A percentile compares a stretch with the other conserved stretches of the same genome.
Conservation (phyloP, 2,888 invertebrate genomes). For the Cotesia congregata region DNA sequence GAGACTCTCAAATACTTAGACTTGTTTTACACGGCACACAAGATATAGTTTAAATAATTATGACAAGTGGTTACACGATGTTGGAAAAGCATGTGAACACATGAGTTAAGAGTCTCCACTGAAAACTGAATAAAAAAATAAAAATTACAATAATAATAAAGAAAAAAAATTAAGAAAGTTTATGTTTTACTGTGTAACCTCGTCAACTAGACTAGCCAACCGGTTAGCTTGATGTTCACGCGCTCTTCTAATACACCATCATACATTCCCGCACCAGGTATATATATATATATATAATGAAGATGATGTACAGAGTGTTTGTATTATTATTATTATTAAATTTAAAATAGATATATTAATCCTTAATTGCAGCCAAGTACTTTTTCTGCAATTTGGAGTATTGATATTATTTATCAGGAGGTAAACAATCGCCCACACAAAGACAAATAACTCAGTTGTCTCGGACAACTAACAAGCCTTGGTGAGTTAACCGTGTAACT, state of each 20-base stretch:
- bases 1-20: neutral
- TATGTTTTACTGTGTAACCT: slow-evolving; percentile 28
- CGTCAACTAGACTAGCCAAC: slow-evolving; percentile 35
- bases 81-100: slow-evolving; percentile 31
- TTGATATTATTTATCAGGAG: neutral
- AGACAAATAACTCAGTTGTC: slow-evolving; percentile 1
- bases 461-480: neutral
- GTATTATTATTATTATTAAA: too few relatives aligned
- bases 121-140: slow-evolving; percentile 3
- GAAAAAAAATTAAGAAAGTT: slow-evolving; percentile 13
- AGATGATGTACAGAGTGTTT: neutral
- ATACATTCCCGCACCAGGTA: neutral
- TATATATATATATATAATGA: slow-evolving; percentile 2
- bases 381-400: neutral
- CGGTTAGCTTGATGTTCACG: slow-evolving; percentile 35
- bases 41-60: slow-evolving; percentile 21
- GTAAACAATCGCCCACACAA: neutral
- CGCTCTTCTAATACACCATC: slow-evolving; percentile 31
- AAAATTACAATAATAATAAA: neutral
- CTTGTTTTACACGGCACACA: neutral
- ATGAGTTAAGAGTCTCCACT: slow-evolving; percentile 22
- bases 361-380: neutral
- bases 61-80: slow-evolving; percentile 10
- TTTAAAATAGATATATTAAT: neutral
- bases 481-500: neutral